Percentiles rank a stretch among this genome's conserved stretches.
Evolutionary conservation across 1,140 invertebrate species (phyloP).

Genomic region (Drosophila kepulauana): DNA sequence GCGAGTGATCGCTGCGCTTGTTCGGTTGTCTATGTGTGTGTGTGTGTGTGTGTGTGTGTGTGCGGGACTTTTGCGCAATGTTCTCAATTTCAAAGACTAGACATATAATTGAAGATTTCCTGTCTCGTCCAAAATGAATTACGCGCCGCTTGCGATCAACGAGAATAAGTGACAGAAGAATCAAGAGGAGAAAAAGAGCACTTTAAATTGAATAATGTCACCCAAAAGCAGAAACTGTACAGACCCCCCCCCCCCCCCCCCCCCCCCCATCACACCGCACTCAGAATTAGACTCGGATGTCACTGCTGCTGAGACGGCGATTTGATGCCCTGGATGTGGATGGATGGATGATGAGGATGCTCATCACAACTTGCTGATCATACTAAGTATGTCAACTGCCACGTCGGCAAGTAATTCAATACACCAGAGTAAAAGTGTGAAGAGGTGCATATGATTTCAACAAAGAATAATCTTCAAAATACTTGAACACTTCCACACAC

Average conservation of each 20-base stretch:
- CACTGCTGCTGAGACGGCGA: slow-evolving; percentile 44
- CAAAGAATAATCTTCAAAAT: slow-evolving; percentile 2
- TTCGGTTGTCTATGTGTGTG: too few relatives aligned
- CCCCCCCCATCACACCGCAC: not conserved
- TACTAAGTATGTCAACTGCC: slow-evolving; percentile 62
- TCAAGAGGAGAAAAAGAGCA: slow-evolving; percentile 29
- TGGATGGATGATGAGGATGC: slow-evolving; percentile 33
- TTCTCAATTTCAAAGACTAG: slow-evolving; percentile 69
- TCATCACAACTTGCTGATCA: slow-evolving; percentile 47
- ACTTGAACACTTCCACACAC: not conserved
- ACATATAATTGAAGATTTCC: slow-evolving; percentile 74
- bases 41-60: not conserved
- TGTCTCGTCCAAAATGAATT: slow-evolving; percentile 42
- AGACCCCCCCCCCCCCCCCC: too few relatives aligned
- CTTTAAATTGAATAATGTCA: slow-evolving; percentile 75
- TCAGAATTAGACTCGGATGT: not conserved
- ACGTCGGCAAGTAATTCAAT: slow-evolving; percentile 69
- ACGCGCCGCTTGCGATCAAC: slow-evolving; percentile 8
- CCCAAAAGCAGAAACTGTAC: slow-evolving; percentile 47
- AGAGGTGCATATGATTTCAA: slow-evolving; percentile 11
- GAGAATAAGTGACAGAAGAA: slow-evolving; percentile 29
- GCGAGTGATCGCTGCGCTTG: not conserved
- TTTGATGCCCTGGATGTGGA: slow-evolving; percentile 34
- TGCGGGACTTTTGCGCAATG: slow-evolving; percentile 49
- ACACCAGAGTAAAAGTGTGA: slow-evolving; percentile 29